These are phyloP conservation scores for Mirza zaza DNA, from an alignment of 2,113 vertebrate species.

Conservation along the genomic window DNA sequence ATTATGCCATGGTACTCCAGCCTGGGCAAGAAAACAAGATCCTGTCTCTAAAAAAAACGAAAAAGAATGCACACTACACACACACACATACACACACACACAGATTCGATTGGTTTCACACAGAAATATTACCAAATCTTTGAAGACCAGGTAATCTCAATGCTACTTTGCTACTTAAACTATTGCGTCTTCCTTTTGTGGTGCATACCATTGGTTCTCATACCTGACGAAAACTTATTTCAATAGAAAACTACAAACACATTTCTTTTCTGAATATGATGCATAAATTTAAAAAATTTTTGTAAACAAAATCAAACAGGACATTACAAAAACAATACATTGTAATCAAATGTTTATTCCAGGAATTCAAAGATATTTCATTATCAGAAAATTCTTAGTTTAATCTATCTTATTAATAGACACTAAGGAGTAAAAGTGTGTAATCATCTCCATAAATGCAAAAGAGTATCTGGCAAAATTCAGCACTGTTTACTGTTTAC, in stretches of 20 bases:
- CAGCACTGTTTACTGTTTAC: neutral
- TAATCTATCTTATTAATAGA: neutral
- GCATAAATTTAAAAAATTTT: neutral
- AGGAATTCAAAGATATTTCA: neutral
- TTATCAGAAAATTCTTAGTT: neutral
- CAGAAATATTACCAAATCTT: neutral
- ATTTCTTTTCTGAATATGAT: neutral
- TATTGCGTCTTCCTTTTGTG: neutral
- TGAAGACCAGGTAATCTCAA: neutral
- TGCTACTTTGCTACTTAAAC: neutral
- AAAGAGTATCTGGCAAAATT: neutral
- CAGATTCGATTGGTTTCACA: neutral
- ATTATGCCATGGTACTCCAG: no score
- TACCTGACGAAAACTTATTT: no score
- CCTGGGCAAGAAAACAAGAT: no score
- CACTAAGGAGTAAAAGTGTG: neutral
- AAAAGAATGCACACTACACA: no score
- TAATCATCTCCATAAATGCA: neutral
- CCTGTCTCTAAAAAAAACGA: no score
- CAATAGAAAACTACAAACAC: neutral
- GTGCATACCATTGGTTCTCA: neutral
- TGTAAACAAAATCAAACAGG: neutral
- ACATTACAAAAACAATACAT: neutral
- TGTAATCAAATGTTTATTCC: neutral
- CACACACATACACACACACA: neutral